Evolutionary conservation across 2,797 vertebrate species (phyloP).

Genomic region (Eupleurogrammus muticus): DNA sequence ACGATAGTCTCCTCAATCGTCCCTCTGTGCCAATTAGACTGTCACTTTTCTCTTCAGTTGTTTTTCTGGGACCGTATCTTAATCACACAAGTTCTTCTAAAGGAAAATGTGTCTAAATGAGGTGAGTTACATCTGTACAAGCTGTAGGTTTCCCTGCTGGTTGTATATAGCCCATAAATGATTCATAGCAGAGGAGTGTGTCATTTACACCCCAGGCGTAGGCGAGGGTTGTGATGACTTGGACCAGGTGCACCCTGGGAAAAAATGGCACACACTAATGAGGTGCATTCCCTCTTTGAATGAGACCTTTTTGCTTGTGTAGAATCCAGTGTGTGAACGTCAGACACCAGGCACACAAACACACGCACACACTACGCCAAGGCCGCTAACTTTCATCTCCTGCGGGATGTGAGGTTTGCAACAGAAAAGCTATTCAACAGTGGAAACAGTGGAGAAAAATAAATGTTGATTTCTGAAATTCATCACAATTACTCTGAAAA

Average conservation of each 20-base stretch:
- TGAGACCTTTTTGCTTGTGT: conserved; percentile 65
- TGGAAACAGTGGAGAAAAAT: conserved; percentile 27
- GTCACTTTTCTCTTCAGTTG: conserved; percentile 19
- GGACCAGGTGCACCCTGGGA: conserved; percentile 76
- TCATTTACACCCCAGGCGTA: conserved; percentile 61
- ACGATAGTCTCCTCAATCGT: conserved; percentile 19
- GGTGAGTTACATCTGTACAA: conserved; percentile 4
- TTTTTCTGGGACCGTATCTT: not conserved
- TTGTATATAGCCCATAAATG: conserved; percentile 51
- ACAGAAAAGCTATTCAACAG: conserved; percentile 3
- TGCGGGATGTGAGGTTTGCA: conserved; percentile 27
- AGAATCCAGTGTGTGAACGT: conserved; percentile 60
- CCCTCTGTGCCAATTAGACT: conserved; percentile 46
- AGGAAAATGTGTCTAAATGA: conserved; percentile 46
- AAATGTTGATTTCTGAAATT: conserved; percentile 40
- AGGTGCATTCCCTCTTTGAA: conserved; percentile 73
- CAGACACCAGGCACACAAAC: conserved; percentile 35
- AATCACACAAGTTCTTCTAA: conserved; percentile 21
- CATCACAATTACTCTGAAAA: conserved; percentile 27
- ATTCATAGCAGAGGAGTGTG: conserved; percentile 65
- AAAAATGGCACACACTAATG: conserved; percentile 79
- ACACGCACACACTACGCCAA: conserved; percentile 11
- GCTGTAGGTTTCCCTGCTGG: conserved; percentile 35
- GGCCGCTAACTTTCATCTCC: conserved; percentile 24
- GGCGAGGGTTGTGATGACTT: conserved; percentile 67